Evolutionary conservation across 1,140 invertebrate genomes (phyloP).

Genomic region (Melanaphis sacchari): DNA sequence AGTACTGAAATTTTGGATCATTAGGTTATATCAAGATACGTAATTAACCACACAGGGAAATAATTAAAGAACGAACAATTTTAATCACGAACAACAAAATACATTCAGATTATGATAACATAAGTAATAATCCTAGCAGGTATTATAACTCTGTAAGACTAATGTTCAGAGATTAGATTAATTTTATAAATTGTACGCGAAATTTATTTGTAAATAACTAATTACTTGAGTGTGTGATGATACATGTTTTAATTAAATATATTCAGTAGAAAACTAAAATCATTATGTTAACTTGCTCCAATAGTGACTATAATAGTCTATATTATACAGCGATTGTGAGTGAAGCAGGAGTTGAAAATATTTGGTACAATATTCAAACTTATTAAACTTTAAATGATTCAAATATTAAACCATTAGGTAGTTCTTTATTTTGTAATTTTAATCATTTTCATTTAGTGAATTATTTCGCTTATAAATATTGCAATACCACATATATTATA

Average conservation of each 20-base stretch:
- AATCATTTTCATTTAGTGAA: too few species aligned
- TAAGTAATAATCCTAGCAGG: too few species aligned
- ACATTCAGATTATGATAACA: neutral
- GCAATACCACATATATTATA: too few species aligned
- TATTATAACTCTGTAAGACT: too few species aligned
- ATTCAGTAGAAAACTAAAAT: neutral
- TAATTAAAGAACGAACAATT: neutral
- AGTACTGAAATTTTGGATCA: neutral
- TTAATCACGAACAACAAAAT: neutral
- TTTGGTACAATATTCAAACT: neutral
- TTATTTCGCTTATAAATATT: too few species aligned
- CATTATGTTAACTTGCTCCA: neutral
- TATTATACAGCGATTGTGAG: neutral
- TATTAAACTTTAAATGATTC: neutral
- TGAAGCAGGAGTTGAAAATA: neutral
- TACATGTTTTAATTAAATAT: neutral
- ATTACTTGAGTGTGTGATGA: neutral
- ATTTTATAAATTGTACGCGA: neutral
- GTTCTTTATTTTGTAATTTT: too few species aligned
- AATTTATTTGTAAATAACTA: neutral
- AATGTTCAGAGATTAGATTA: neutral
- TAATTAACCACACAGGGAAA: neutral
- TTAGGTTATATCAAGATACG: neutral
- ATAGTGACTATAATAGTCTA: neutral
- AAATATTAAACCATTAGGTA: neutral